A percentile compares a stretch with the other conserved stretches of the same genome.
Conservation (phyloP, 2,797 vertebrate species). For the Xyrichtys novacula region DNA sequence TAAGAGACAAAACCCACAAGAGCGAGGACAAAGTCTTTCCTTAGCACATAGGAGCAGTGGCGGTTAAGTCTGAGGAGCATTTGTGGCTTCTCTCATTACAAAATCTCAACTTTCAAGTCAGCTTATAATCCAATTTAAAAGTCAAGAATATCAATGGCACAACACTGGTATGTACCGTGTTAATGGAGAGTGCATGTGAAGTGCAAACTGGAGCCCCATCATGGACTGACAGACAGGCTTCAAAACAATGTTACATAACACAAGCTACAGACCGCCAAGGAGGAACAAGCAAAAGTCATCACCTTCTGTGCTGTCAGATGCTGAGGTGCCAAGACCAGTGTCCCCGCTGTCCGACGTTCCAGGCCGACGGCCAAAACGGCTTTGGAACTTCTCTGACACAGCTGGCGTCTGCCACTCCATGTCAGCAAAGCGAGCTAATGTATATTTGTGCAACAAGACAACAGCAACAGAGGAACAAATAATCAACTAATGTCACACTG, state of each 20-base stretch:
- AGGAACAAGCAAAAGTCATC: constrained; percentile 65
- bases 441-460: constrained; percentile 47
- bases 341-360: constrained; percentile 86
- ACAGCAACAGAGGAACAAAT: constrained; percentile 18
- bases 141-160: background rate
- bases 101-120: constrained; percentile 13
- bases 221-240: constrained; percentile 5
- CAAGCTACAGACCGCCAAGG: constrained; percentile 16
- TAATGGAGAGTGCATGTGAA: background rate
- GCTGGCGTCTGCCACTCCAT: constrained; percentile 91
- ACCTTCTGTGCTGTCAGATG: constrained; percentile 92
- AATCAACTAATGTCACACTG: constrained; percentile 13
- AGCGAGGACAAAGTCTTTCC: constrained; percentile 17
- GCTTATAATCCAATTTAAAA: background rate
- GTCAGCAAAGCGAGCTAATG: constrained; percentile 78
- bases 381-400: constrained; percentile 89
- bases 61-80: background rate
- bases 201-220: background rate
- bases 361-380: constrained; percentile 84
- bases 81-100: background rate
- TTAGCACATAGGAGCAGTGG: background rate
- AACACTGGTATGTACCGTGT: background rate
- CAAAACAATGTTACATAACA: constrained; percentile 52
- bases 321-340: constrained; percentile 87
- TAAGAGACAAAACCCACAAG: constrained; percentile 47